These are phyloP conservation scores for Ctenoplectra terminalis DNA, from an alignment of 1,140 invertebrate genomes.

Conservation along the genomic window DNA sequence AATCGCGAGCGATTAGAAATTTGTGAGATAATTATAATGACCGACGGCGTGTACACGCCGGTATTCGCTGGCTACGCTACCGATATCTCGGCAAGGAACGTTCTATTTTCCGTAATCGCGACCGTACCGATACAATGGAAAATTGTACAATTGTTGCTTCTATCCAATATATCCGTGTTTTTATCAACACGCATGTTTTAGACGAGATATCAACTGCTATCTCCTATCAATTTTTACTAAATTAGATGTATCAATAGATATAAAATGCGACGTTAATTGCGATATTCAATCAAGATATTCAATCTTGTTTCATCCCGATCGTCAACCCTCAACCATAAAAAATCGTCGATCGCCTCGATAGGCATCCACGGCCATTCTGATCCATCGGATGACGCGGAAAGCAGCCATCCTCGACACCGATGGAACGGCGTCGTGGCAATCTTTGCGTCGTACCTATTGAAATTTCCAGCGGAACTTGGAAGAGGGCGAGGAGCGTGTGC, in stretches of 20 bases:
- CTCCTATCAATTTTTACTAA: not conserved
- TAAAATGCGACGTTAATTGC: no score
- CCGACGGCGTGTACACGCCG: not conserved
- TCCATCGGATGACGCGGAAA: conserved; percentile 31
- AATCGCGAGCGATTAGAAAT: conserved; percentile 48
- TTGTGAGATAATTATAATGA: conserved; percentile 49
- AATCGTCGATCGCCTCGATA: not conserved
- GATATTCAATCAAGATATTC: no score
- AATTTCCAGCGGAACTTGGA: conserved; percentile 53
- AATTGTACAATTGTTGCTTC: not conserved
- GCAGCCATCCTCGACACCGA: not conserved
- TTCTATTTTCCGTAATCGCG: conserved; percentile 37
- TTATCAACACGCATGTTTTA: not conserved
- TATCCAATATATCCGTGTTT: not conserved
- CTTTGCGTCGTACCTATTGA: conserved; percentile 27
- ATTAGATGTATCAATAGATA: not conserved
- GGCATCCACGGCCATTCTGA: conserved; percentile 14
- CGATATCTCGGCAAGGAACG: conserved; percentile 8
- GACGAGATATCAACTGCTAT: not conserved
- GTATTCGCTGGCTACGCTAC: not conserved
- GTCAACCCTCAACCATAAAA: not conserved
- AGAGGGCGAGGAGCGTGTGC: conserved; percentile 31
- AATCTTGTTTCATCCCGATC: not conserved
- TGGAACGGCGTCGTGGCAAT: conserved; percentile 19
- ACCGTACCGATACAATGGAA: conserved; percentile 9